Conservation (phyloP, 1,140 invertebrate genomes). For the Cydia splendana region DNA sequence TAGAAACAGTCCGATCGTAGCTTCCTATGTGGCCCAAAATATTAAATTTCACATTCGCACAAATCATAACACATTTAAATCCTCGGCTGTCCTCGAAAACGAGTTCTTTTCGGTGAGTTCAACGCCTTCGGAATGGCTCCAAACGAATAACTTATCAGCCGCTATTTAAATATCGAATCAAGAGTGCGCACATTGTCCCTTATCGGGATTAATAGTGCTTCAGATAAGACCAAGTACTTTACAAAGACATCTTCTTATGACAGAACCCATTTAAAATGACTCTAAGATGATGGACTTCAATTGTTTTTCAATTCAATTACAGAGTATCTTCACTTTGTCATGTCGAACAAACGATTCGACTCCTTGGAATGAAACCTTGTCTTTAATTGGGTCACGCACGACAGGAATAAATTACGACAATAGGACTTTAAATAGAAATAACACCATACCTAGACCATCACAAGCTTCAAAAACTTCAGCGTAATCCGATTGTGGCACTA, state of each 20-base stretch:
- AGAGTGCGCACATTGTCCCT: slow-evolving; percentile 18
- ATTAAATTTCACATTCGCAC: slow-evolving; percentile 3
- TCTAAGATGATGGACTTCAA: too few relatives aligned
- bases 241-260: background rate
- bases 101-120: slow-evolving; percentile 68
- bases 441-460: slow-evolving; percentile 62
- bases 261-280: background rate
- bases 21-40: background rate
- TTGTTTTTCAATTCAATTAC: slow-evolving; percentile 18
- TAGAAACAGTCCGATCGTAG: too few relatives aligned
- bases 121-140: slow-evolving; percentile 46
- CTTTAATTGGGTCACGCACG: slow-evolving; percentile 14
- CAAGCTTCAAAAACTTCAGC: slow-evolving; percentile 69
- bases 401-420: slow-evolving; percentile 14
- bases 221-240: slow-evolving; percentile 1
- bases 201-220: slow-evolving; percentile 28
- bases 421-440: background rate
- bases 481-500: slow-evolving; percentile 60
- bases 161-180: slow-evolving; percentile 29
- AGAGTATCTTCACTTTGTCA: background rate
- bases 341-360: background rate
- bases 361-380: slow-evolving; percentile 6
- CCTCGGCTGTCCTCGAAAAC: slow-evolving; percentile 54
- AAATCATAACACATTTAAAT: slow-evolving; percentile 16
- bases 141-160: slow-evolving; percentile 17